phyloP scores from a whole-genome alignment of 2,888 invertebrate species.

The Pinctada fucata region DNA sequence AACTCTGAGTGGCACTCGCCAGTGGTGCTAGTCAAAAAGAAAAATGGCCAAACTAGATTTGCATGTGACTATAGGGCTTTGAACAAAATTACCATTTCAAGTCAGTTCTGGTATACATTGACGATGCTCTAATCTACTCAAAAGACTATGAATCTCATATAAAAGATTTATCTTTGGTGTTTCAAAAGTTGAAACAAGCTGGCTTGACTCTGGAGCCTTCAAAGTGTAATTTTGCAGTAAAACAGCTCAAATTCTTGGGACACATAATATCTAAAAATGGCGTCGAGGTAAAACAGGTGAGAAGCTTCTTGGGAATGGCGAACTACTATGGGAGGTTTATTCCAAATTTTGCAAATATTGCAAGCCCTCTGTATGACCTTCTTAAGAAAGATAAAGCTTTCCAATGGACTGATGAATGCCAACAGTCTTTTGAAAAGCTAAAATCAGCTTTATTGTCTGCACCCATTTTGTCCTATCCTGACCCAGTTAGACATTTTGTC shows the following conservation, averaged over 20 bases:
- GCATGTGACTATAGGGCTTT: too few relatives aligned
- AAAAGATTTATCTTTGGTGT: slow-evolving; percentile 36
- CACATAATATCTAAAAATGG: slow-evolving; percentile 40
- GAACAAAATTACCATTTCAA: slow-evolving; percentile 51
- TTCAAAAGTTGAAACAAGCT: slow-evolving; percentile 42
- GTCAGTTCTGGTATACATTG: slow-evolving; percentile 42
- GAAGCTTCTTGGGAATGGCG: slow-evolving; percentile 43
- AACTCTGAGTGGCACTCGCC: slow-evolving; percentile 18
- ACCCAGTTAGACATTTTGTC: slow-evolving; percentile 35
- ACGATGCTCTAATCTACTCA: slow-evolving; percentile 45
- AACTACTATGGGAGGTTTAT: slow-evolving; percentile 50
- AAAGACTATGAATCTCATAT: slow-evolving; percentile 37
- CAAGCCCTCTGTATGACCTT: slow-evolving; percentile 54
- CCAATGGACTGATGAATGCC: slow-evolving; percentile 44
- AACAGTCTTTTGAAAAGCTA: slow-evolving; percentile 48
- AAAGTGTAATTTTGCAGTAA: too few relatives aligned
- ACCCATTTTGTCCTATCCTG: slow-evolving; percentile 45
- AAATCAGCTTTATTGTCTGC: slow-evolving; percentile 50
- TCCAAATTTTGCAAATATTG: slow-evolving; percentile 39
- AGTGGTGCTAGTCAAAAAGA: slow-evolving; percentile 49
- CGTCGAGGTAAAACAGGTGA: slow-evolving; percentile 36
- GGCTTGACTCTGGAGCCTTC: slow-evolving; percentile 40
- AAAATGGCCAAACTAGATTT: slow-evolving; percentile 41
- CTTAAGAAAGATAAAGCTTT: slow-evolving; percentile 54
- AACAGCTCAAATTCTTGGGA: slow-evolving; percentile 40